Base-by-base conservation (phyloP, 1,140 invertebrate species). In the Bemisia tabaci region DNA sequence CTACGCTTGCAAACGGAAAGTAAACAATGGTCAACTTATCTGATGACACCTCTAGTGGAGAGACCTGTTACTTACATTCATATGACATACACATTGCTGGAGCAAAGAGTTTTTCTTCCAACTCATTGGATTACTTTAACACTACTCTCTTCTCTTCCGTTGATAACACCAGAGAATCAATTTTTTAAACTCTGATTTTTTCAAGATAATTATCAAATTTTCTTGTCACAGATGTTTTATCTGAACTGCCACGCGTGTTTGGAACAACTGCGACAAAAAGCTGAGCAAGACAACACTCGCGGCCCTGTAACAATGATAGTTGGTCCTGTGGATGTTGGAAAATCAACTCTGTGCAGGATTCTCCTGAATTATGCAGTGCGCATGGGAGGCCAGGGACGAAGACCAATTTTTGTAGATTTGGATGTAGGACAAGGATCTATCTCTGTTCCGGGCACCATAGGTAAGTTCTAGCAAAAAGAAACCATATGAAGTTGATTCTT, bases 351-450 rank as follows among this genome's bases (percentile, higher is more conserved):
- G 0, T 91, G 89, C 71, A 82, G 88, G 63, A 86, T 99, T 69
- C 78, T 99, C 1, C 78, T 97, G 0, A 99, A 99, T 79, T 97
- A 97, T 79, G 92, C 91, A 1, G 93, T 95, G 0, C 79, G 95
- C 64, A 85, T 94, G 79, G 91, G 89, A 0, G 23, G 62, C 58
- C 59, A 59, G 26, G 65, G 65, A 17, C 81, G 86, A 64, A 79
- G 89, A 59, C 91, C 96, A 0, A 88, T 98, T 67, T 95, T 88
- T 78, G 92, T 97, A 1, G 97, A 99, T 77, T 79, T 99, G 21
- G 97, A 99, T 83, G 91, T 98, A 12, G 95, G 94, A 12, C 95
- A 98, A 80, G 95, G 94, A 1, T 83, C 88, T 48, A 93, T 97
- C 70, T 92, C 92, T 24, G 87, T 97, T 63, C 93, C 95, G 12